Percentiles rank a stretch among this genome's conserved stretches.
These are phyloP conservation scores for Octonoba sinensis DNA, from an alignment of 2,888 invertebrate species.

Conservation along the genomic window DNA sequence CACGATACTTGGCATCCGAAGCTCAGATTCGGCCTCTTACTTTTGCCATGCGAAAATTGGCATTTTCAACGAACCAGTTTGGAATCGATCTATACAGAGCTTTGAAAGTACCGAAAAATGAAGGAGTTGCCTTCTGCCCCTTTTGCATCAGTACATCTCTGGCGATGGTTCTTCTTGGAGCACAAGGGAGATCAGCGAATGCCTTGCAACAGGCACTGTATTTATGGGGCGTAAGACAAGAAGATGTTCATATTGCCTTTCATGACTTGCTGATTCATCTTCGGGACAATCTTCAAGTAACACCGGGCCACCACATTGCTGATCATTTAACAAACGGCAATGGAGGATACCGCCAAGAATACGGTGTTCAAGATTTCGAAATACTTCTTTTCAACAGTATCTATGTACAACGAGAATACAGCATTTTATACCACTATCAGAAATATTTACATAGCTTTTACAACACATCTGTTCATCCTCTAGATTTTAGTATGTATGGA, in stretches of 20 bases:
- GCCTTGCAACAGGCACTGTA: conserved; percentile 67
- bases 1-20: conserved; percentile 29
- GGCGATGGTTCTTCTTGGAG: conserved; percentile 66
- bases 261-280: conserved; percentile 66
- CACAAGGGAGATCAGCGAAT: conserved; percentile 63
- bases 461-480: conserved; percentile 66
- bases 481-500: conserved; percentile 66
- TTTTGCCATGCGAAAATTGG: conserved; percentile 67
- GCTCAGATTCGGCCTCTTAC: conserved; percentile 60
- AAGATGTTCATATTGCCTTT: conserved; percentile 67
- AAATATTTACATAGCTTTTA: conserved; percentile 66
- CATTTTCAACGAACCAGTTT: conserved; percentile 67
- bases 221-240: conserved; percentile 66
- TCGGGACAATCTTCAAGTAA: conserved; percentile 64
- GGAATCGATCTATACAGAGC: conserved; percentile 67
- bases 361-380: conserved; percentile 58
- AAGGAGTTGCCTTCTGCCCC: conserved; percentile 66
- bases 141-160: conserved; percentile 67
- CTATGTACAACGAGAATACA: conserved; percentile 67
- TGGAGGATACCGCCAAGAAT: conserved; percentile 51
- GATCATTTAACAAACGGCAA: conserved; percentile 44
- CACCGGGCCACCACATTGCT: conserved; percentile 56
- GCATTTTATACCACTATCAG: conserved; percentile 66
- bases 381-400: conserved; percentile 66
- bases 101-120: conserved; percentile 64